Conservation (phyloP, 2,888 invertebrate species). For the Erebia aethiops region DNA sequence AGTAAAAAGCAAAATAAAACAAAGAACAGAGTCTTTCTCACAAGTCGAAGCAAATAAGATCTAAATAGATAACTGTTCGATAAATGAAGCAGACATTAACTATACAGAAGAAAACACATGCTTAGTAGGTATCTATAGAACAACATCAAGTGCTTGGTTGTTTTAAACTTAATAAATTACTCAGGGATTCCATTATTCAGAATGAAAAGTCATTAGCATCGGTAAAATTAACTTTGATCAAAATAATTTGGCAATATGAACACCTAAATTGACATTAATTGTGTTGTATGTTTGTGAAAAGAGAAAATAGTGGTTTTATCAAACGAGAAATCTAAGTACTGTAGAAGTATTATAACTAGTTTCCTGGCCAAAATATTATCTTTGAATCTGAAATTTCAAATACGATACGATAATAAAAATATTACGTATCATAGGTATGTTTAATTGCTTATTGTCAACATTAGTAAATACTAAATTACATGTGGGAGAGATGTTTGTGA, state of each 20-base stretch:
- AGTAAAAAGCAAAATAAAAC: slow-evolving; percentile 31
- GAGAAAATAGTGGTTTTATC: slow-evolving; percentile 58
- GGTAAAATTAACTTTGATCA: background rate
- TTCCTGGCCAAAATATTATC: background rate
- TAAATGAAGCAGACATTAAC: slow-evolving; percentile 32
- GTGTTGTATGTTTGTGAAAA: slow-evolving; percentile 81
- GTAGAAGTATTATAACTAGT: background rate
- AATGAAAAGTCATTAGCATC: background rate
- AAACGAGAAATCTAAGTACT: background rate
- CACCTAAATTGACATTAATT: slow-evolving; percentile 19
- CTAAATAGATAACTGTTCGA: slow-evolving; percentile 25
- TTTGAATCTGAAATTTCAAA: background rate
- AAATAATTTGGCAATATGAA: background rate
- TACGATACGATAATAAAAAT: too few species aligned
- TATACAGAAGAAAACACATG: slow-evolving; percentile 33
- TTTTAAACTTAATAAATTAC: slow-evolving; percentile 2
- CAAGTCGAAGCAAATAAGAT: slow-evolving; percentile 24
- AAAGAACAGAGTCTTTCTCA: slow-evolving; percentile 21
- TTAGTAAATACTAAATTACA: background rate
- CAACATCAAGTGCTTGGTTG: slow-evolving; percentile 38
- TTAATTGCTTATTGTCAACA: too few species aligned
- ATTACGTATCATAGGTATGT: too few species aligned
- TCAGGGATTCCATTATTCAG: slow-evolving; percentile 8
- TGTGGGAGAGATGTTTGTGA: background rate
- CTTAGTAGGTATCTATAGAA: slow-evolving; percentile 33